phyloP scores from a whole-genome alignment of 2,797 vertebrate genomes.

The Ciconia nigra region DNA sequence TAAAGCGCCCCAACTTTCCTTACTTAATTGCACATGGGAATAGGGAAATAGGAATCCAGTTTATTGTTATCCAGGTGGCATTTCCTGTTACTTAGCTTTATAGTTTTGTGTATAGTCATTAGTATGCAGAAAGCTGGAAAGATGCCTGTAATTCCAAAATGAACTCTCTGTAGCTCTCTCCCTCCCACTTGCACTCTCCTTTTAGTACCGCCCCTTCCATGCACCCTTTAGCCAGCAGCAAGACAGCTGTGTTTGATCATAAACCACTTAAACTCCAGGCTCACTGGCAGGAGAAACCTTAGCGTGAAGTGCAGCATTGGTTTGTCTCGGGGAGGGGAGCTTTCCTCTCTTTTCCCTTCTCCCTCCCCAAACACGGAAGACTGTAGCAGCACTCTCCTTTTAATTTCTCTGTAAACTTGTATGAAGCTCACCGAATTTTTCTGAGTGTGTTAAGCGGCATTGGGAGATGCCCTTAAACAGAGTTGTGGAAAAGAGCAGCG shows the following conservation, averaged over 20 bases:
- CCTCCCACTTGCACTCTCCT: constrained; percentile 29
- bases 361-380: background rate
- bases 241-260: constrained; percentile 83
- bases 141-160: constrained; percentile 58
- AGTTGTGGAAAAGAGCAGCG: constrained; percentile 36
- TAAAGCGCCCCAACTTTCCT: background rate
- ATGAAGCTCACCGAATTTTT: constrained; percentile 7
- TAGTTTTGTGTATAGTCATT: constrained; percentile 28
- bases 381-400: background rate
- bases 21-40: background rate
- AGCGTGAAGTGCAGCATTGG: constrained; percentile 37
- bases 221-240: constrained; percentile 71
- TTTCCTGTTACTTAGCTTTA: constrained; percentile 48
- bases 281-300: constrained; percentile 72
- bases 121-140: constrained; percentile 55
- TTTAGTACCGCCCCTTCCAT: constrained; percentile 70
- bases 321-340: background rate
- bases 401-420: background rate
- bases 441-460: background rate
- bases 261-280: constrained; percentile 75
- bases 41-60: background rate
- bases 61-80: constrained; percentile 39
- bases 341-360: background rate
- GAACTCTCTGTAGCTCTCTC: constrained; percentile 36
- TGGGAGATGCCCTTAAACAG: constrained; percentile 48